A percentile compares a stretch with the other conserved stretches of the same genome.
Evolutionary conservation across 2,113 vertebrate genomes (phyloP).

Genomic region (Vicugna pacos): DNA sequence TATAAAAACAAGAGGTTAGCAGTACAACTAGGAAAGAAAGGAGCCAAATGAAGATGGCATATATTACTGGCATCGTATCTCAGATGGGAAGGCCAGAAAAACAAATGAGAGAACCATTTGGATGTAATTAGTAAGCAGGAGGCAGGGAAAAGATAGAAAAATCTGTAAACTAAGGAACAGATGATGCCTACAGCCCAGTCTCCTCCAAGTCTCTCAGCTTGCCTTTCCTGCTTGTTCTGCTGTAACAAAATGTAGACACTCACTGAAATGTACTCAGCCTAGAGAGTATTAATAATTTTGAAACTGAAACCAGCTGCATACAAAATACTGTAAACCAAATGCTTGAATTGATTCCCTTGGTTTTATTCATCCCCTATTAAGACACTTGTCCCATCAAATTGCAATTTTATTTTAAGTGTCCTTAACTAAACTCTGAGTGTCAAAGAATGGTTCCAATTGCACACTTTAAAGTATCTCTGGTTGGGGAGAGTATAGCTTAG

Average conservation of each 20-base stretch:
- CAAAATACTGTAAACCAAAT: conserved; percentile 56
- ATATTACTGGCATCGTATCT: conserved; percentile 14
- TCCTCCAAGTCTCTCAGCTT: conserved; percentile 34
- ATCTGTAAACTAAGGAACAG: conserved; percentile 67
- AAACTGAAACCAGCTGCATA: conserved; percentile 69
- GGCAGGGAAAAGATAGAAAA: conserved; percentile 63
- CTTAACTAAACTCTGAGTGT: conserved; percentile 48
- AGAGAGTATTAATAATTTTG: conserved; percentile 72
- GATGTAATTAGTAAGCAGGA: conserved; percentile 74
- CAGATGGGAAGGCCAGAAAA: conserved; percentile 56
- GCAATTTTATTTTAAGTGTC: background rate
- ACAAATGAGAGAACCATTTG: conserved; percentile 67
- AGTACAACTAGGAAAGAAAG: background rate
- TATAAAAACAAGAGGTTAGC: conserved; percentile 32
- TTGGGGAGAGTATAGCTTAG: too few relatives aligned
- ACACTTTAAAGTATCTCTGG: background rate
- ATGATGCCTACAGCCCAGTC: conserved; percentile 42
- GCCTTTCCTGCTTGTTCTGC: conserved; percentile 22
- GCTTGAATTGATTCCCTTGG: conserved; percentile 45
- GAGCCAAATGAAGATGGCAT: conserved; percentile 50
- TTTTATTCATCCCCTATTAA: conserved; percentile 52
- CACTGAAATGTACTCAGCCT: conserved; percentile 58
- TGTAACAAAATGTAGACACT: conserved; percentile 3
- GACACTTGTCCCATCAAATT: conserved; percentile 52
- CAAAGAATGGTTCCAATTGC: background rate